phyloP scores from a whole-genome alignment of 2,113 vertebrate genomes.

The Mugil cephalus region DNA sequence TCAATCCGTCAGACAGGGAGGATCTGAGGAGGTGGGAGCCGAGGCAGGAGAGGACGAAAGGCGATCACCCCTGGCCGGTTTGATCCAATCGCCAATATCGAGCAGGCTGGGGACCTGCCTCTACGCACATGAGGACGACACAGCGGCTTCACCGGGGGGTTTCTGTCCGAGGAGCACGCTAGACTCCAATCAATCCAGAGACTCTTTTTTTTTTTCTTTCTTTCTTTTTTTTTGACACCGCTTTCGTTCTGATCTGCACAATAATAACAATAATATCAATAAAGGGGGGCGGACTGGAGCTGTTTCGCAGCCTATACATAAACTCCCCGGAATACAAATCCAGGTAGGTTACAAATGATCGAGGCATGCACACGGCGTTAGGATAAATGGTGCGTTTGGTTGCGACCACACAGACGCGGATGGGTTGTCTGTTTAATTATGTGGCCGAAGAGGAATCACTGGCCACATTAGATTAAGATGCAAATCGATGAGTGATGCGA shows the following conservation, averaged over 20 bases:
- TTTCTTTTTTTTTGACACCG: not conserved
- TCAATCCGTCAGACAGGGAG: constrained; percentile 76
- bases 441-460: not conserved
- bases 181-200: constrained; percentile 23
- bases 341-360: constrained; percentile 72
- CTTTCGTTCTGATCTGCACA: constrained; percentile 24
- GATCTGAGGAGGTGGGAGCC: constrained; percentile 68
- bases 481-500: constrained; percentile 17
- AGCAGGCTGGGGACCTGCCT: constrained; percentile 54
- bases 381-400: too few relatives aligned
- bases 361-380: constrained; percentile 20
- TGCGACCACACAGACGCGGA: too few relatives aligned
- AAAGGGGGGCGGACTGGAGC: constrained; percentile 55
- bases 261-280: constrained; percentile 6
- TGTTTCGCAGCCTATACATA: constrained; percentile 34
- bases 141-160: constrained; percentile 56
- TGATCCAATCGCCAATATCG: constrained; percentile 55
- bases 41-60: constrained; percentile 61
- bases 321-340: constrained; percentile 68
- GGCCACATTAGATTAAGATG: constrained; percentile 10
- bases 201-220: too few relatives aligned
- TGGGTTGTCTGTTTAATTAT: not conserved
- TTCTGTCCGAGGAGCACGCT: constrained; percentile 44
- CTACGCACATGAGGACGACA: constrained; percentile 63
- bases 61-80: constrained; percentile 75